Conservation (phyloP, 2,888 invertebrate species). For the Nesidiocoris tenuis region DNA sequence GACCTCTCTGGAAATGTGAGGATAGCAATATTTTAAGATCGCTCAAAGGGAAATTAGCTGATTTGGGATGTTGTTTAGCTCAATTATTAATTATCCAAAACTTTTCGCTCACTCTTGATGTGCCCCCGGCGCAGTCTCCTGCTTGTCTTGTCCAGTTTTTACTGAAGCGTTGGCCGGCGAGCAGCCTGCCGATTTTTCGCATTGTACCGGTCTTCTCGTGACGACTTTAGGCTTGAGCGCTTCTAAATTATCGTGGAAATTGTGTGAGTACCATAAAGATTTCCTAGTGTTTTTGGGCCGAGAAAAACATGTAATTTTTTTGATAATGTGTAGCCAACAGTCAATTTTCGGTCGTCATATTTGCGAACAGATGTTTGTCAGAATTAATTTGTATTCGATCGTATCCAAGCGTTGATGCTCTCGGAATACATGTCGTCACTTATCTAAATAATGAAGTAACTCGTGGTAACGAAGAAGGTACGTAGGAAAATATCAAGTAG, state of each 20-base stretch:
- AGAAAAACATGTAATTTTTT: background rate
- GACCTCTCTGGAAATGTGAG: conserved; percentile 56
- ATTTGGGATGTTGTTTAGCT: background rate
- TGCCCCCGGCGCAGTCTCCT: conserved; percentile 24
- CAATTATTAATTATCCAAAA: background rate
- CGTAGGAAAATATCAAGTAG: no score
- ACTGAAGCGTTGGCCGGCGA: background rate
- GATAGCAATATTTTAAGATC: background rate
- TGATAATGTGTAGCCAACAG: background rate
- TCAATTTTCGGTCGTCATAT: background rate
- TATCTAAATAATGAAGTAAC: no score
- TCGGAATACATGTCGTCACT: no score
- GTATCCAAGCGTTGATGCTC: no score
- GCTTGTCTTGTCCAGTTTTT: background rate
- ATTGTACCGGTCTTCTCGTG: conserved; percentile 1
- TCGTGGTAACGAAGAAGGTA: no score
- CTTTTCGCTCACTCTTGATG: background rate
- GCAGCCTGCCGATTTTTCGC: conserved; percentile 24
- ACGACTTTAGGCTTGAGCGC: background rate
- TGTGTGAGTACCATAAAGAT: conserved; percentile 22
- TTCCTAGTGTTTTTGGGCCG: conserved; percentile 15
- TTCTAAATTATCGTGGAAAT: conserved; percentile 7
- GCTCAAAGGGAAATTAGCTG: background rate
- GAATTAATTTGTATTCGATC: no score
- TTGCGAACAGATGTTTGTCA: background rate